Evolutionary conservation across 2,888 invertebrate species (phyloP), one percentile per base, ranked within the genome.

Genomic region (Ariolimax columbianus): DNA sequence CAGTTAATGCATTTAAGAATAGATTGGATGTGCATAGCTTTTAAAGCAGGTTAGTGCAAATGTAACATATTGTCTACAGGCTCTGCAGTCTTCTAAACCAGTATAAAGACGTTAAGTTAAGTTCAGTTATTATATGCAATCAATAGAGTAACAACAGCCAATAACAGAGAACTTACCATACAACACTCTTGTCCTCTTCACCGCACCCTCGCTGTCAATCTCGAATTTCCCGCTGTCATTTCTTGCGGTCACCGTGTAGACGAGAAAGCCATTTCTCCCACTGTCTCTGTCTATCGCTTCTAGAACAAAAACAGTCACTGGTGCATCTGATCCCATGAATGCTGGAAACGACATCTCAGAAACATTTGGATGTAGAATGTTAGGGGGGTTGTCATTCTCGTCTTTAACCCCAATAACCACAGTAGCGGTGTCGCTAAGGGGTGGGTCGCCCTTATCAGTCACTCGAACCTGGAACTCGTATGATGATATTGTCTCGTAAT

Each of bases 381-480:
- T 77, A 0, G 93, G 93, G 4, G 88, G 47, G 73, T 91, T 90
- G 81, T 91, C 91, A 81, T 91, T 91, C 30, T 90, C 88, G 83
- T 91, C 91, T 36, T 83, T 43, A 11, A 91, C 86, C 7, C 87
- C 84, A 38, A 91, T 82, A 14, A 84, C 78, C 23, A 91, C 88
- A 14, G 85, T 81, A 0, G 89, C 87, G 19, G 88, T 87, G 63
- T 87, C 87, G 73, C 88, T 88, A 68, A 88, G 84, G 9, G 90
- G 82, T 0, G 92, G 92, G 14, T 86, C 86, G 0, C 93, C 93
- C 55, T 90, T 89, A 87, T 93, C 93, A 11, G 87, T 89, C 23
- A 91, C 93, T 4, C 90, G 85, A 14, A 93, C 90, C 11, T 86
- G 86, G 82, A 93, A 92, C 47, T 88, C 87, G 84, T 90, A 91